Conservation (phyloP, 2,888 invertebrate species). For the Pandemis heparana region DNA sequence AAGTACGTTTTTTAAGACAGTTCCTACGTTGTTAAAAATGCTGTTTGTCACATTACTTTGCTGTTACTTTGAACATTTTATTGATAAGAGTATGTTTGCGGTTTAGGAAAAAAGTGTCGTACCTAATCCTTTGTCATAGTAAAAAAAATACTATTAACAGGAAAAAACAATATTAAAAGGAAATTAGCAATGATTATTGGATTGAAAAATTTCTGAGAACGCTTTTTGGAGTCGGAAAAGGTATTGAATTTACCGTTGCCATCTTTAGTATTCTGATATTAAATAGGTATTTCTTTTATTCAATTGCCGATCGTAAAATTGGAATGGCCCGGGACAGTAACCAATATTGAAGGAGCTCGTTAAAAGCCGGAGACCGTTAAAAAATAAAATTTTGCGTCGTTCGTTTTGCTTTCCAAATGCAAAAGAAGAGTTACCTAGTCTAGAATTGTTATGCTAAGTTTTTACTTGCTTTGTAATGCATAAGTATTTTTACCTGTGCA, state of each 20-base stretch:
- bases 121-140: no score
- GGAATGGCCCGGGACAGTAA: not conserved
- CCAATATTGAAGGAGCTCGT: slow-evolving; percentile 1
- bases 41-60: no score
- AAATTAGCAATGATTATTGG: no score
- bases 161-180: no score
- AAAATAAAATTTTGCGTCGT: not conserved
- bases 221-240: no score
- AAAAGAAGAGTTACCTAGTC: not conserved
- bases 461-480: not conserved
- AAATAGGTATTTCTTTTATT: not conserved
- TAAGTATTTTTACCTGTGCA: not conserved
- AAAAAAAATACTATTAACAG: no score
- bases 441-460: not conserved
- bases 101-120: no score
- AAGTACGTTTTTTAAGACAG: no score
- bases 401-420: slow-evolving; percentile 15
- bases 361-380: slow-evolving; percentile 7
- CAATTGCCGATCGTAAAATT: not conserved
- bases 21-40: no score
- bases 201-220: no score
- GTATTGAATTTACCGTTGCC: not conserved
- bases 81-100: no score
- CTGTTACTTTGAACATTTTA: no score
- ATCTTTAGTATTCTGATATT: not conserved